Base-by-base conservation (phyloP, 2,888 invertebrate species). In the Trilocha varians region DNA sequence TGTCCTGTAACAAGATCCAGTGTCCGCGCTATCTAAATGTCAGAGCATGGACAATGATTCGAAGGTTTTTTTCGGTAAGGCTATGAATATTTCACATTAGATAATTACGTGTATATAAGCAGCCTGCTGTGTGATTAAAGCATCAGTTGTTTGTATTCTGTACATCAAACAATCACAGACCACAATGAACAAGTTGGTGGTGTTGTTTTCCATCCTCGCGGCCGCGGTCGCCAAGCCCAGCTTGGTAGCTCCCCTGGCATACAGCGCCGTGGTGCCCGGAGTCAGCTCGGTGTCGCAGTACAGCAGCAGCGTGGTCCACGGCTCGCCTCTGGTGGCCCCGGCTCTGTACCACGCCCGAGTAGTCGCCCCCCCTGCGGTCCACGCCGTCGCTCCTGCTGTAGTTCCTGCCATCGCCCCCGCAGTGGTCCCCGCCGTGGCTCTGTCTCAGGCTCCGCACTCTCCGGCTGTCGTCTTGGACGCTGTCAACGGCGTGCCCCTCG, bases 121-220 rank as follows among this genome's bases (percentile, higher is more conserved):
- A 25, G 11, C 11, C 6, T 6, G 6, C 25, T 9, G 3, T 25
- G 1, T 11, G 25, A 25, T 9, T 25, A 6, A 25, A 11, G 25
- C 11, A 25, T 25, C 25, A 25, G 25, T 25, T 25, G 6, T 11
- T 3, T 25, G 25, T 25, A 25, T 25, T 25, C 25, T 25, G 3
- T 25, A 9, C 8, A 25, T 25, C 25, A 25, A n/a, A 9, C 25
- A 25, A 75, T 78, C 79, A 72, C 77, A 80, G 77, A 83, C 77
- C 80, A 84, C 64, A 62, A 85, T 86, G 85, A 78, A 60, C 65
- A 84, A 84, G 69, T 67, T 85, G 87, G 87, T 88, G 86, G 88
- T 88, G 75, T 88, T 90, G 84, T 87, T 87, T 68, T 88, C 88
- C 62, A 73, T 88, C 48, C 69, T 88, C 64, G 87, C 88, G 61